Evolutionary conservation across 2,888 invertebrate species (phyloP), one percentile per base, ranked within the genome.

Genomic region (Morpho achilles): DNA sequence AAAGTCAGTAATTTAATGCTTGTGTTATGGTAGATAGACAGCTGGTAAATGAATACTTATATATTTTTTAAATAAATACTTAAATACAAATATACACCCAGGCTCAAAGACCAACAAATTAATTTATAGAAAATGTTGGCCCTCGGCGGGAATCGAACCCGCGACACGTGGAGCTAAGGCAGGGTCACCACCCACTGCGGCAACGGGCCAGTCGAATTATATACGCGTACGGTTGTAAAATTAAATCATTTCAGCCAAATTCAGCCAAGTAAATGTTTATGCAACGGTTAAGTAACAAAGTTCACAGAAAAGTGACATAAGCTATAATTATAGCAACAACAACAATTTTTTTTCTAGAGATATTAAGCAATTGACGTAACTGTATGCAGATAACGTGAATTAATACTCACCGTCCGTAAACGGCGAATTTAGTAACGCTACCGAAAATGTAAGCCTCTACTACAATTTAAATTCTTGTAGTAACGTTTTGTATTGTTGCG

Each of bases 381-480:
- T 58, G 32, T 60, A 58, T 60, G 58, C 47, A 55, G 52, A 60
- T 58, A 45, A 50, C 39, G 50, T 39, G n/a, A 50, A 47, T 59
- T 42, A 56, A 58, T 62, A 64, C 59, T 62, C 64, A 65, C 49
- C 41, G 50, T 47, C 59, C 65, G 64, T 64, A 56, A 59, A 64
- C 54, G 40, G 44, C 49, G 44, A 59, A 53, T 63, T 62, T 59
- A 59, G 59, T 60, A 62, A 62, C 16, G 47, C 48, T 49, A 52
- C 58, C 42, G 53, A 59, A 60, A 54, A 53, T 61, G 42, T 48
- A 49, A 54, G 42, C 43, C 49, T 60, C 53, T 58, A n/a, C 58
- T 58, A 44, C 50, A 62, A 58, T 58, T 60, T 58, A 53, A 60
- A 55, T 62, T 60, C 40, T 60, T 9, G 32, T 32, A 50, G 50